Base-by-base conservation (phyloP, 2,113 vertebrate genomes). In the Ameiurus melas region DNA sequence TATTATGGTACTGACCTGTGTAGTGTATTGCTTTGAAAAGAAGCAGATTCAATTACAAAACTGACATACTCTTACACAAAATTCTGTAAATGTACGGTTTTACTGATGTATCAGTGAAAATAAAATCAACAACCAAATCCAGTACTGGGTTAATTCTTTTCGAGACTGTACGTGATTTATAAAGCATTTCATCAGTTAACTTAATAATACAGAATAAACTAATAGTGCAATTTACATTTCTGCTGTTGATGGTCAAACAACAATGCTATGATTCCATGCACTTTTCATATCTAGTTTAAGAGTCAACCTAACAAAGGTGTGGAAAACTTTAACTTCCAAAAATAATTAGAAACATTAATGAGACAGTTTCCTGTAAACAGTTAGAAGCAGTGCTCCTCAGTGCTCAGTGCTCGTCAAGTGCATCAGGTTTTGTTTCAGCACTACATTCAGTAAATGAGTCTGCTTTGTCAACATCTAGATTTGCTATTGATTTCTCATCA, bases 361-460 rank as follows among this genome's bases (percentile, higher is more conserved):
- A 90, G 71, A 86, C 84, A 86, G 79, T 66, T 88, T 86, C 86
- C 83, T 85, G 58, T 79, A 88, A 85, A 85, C 86, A 87, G 10
- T 39, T 57, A 33, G 4, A 57, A 70, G 30, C 86, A 70, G 22
- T 22, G 6, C 43, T 43, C 22, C 17, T 55, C 47, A 60, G 27
- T 68, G 27, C 27, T 39, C 22, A 80, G 13, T 78, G 78, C 71
- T 68, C 73, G 10, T 84, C 60, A 78, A 87, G 83, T 90, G 88
- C 86, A 89, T 89, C 90, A 90, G 85, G 86, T 81, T 91, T 85
- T 91, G 84, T 92, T 92, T 86, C 51, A 92, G 77, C 70, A 93
- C 92, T 94, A 95, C 94, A 95, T 94, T 94, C 92, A 94, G 91
- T 89, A 90, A 92, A 91, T 91, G 92, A 92, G 92, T 87, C 68